Evolutionary conservation across 2,113 vertebrate genomes (phyloP), one percentile per base, ranked within the genome.

Genomic region (Anhinga rufa): DNA sequence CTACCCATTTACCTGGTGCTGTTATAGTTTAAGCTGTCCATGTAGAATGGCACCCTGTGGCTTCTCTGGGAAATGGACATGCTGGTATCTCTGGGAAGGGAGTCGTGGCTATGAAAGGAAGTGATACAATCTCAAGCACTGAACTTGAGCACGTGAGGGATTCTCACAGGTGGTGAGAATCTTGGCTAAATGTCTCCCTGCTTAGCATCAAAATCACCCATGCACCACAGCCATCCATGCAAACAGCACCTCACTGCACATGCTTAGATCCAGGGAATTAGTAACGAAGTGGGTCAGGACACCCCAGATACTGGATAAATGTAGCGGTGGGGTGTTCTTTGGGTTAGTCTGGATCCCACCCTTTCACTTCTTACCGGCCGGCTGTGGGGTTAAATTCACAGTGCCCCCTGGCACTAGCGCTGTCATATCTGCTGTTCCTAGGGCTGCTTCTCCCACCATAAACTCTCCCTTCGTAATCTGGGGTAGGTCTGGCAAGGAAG

Each of bases 31-130:
- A 94, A 95, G 90, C 57, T 95, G 95, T 97, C 96, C 88, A 96
- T 95, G 88, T 97, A 97, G 96, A 97, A 97, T 0, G 97, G 97
- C 92, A 97, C 90, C 89, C 97, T 96, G 79, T 97, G 97, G 94
- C 97, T 97, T 85, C 96, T 97, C 81, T 81, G 94, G 80, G 93
- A 34, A n/a, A 82, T 28, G 86, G 74, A 24, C 55, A 92, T 17
- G 82, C 8, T 61, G 85, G 54, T 40, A 10, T 96, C 96, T 60
- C 96, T 94, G 93, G 92, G 92, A 58, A 95, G 54, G 87, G 95
- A 90, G 65, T 92, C 58, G 26, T 89, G 68, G 81, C 90, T 96
- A 68, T 13, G 78, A 64, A 92, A 97, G 95, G 71, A 92, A 95
- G 91, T 3, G 69, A 26, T 14, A 92, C 40, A 92, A 20, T 57